Evolutionary conservation across 2,888 invertebrate genomes (phyloP).

Genomic region (Synanthedon vespiformis): DNA sequence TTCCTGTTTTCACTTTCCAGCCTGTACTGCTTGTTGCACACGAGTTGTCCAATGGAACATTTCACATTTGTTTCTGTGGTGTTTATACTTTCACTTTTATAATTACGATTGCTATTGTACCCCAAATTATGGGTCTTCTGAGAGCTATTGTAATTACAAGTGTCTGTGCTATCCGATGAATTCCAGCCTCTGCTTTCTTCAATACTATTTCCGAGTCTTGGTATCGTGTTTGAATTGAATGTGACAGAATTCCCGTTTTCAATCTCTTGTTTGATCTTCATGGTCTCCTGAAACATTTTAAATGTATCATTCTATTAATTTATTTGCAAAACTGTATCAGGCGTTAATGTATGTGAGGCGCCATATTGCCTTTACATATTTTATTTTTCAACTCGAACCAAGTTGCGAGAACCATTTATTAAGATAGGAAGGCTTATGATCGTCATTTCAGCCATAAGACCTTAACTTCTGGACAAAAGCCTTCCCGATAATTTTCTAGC

Average conservation of each 20-base stretch:
- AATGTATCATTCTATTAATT: conserved; percentile 1
- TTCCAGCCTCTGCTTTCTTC: conserved; percentile 28
- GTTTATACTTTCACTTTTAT: conserved; percentile 20
- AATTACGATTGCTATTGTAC: conserved; percentile 25
- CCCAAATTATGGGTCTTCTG: background rate
- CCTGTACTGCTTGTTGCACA: conserved; percentile 51
- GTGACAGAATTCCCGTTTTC: conserved; percentile 48
- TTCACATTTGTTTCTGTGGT: background rate
- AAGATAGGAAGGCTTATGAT: no score
- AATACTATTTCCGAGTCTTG: conserved; percentile 14
- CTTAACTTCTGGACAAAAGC: no score
- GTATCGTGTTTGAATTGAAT: conserved; percentile 20
- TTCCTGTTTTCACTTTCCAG: conserved; percentile 34
- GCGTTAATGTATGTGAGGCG: no score
- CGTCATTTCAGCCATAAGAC: no score
- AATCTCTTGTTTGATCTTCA: conserved; percentile 42
- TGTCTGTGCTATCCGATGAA: conserved; percentile 17
- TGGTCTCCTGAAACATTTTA: conserved; percentile 42
- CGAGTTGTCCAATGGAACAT: conserved; percentile 21
- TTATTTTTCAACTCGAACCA: no score
- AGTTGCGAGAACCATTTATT: no score
- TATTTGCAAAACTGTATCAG: no score
- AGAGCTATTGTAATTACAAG: conserved; percentile 16
- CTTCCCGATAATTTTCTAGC: no score
- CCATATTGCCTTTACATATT: no score